Evolutionary conservation across 2,113 vertebrate genomes (phyloP), one percentile per base, ranked within the genome.

Genomic region (Arvicanthis niloticus): DNA sequence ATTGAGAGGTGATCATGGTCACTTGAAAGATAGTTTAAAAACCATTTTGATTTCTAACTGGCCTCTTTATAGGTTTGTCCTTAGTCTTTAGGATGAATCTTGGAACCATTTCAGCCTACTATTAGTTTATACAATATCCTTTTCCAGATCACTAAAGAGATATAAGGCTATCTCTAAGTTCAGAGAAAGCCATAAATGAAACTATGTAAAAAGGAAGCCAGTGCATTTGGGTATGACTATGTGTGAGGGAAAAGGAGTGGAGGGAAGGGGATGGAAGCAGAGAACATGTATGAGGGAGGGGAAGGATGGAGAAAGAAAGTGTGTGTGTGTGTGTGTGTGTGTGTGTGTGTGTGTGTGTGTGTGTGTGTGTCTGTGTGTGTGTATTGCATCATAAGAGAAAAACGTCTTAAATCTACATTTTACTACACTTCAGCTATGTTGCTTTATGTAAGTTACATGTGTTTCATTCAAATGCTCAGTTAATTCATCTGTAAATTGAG

Each of bases 61-160:
- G 7, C 12, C 13, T 84, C 84, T 48, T 77, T 72, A 26, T 40
- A 8, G 26, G 4, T 65, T 31, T 85, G 70, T 48, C 22, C 15
- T 60, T 31, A 67, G 19, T 77, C 45, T 65, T 88, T 92, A 77
- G 22, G 6, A 58, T 53, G 65, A 93, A 65, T 4, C 3, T 26
- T 42, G 19, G 82, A 19, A 88, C 29, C 45, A 37, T 89, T 82
- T 60, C 0, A 58, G 12, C 84, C 26, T 89, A 70, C 26, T 84
- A 42, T 26, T 65, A 31, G 1, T 42, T 75, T 96, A 3, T 37
- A 92, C 58, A 78, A 92, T 91, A 22, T 72, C 75, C 51, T 85
- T 84, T 93, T 78, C 37, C 65, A 93, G 40, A 85, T 96, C 24
- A 92, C 15, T n/a, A 76, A 94, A 77, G 91, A 77, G 22, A 93